A percentile compares a stretch with the other conserved stretches of the same genome.
Conservation (phyloP, 2,113 vertebrate species). For the Bos taurus region DNA sequence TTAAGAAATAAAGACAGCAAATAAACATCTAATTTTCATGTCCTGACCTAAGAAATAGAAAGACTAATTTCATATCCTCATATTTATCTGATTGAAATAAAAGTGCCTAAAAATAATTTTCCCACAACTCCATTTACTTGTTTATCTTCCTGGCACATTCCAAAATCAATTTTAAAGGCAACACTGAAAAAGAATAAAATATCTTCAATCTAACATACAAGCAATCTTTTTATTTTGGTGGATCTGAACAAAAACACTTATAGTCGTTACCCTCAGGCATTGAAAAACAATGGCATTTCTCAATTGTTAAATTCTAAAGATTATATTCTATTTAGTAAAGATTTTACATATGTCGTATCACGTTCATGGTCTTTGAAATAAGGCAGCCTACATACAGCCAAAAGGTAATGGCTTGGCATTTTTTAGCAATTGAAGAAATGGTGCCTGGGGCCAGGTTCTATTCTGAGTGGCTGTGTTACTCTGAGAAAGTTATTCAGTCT, state of each 20-base stretch:
- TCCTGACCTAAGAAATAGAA: constrained; percentile 26
- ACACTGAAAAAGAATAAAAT: neutral
- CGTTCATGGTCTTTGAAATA: neutral
- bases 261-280: neutral
- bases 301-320: neutral
- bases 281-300: neutral
- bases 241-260: neutral
- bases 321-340: neutral
- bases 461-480: neutral
- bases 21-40: constrained; percentile 41
- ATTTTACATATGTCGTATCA: neutral
- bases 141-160: constrained; percentile 44
- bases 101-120: constrained; percentile 38
- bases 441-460: neutral
- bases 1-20: constrained; percentile 49
- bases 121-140: constrained; percentile 36
- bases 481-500: neutral
- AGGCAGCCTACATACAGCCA: neutral
- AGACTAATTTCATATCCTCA: neutral
- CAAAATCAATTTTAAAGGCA: constrained; percentile 29
- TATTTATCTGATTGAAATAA: constrained; percentile 50
- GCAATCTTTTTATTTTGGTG: constrained; percentile 7
- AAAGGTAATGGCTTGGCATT: neutral
- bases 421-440: neutral
- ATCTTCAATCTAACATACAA: neutral